These are phyloP conservation scores for Keiferia lycopersicella DNA, from an alignment of 2,888 invertebrate genomes.

Conservation along the genomic window DNA sequence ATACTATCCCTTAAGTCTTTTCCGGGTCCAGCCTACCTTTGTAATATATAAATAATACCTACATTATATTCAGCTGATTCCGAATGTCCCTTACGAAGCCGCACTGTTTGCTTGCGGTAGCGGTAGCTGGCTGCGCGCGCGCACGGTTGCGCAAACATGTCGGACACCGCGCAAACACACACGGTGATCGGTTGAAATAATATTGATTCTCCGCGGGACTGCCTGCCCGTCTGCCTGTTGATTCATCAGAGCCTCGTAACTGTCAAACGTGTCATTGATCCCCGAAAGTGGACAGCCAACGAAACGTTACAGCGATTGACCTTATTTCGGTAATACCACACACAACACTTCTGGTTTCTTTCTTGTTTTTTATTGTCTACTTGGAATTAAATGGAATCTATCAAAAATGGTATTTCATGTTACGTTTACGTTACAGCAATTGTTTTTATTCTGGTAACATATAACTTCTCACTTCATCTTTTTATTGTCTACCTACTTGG, in stretches of 20 bases:
- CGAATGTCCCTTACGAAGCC: background rate
- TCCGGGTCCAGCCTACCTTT: too few species aligned
- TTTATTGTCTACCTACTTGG: too few species aligned
- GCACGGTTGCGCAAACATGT: constrained; percentile 74
- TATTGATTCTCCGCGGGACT: constrained; percentile 67
- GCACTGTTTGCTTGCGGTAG: background rate
- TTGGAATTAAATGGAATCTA: too few species aligned
- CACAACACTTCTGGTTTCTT: too few species aligned
- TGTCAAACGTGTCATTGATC: constrained; percentile 31
- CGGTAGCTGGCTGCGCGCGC: constrained; percentile 35
- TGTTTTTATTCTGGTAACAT: too few species aligned
- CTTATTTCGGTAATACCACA: too few species aligned
- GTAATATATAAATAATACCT: too few species aligned
- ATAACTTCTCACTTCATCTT: too few species aligned
- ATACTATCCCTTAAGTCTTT: too few species aligned
- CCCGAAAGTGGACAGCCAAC: background rate
- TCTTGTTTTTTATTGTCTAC: background rate
- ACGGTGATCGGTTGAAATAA: constrained; percentile 75
- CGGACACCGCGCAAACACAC: constrained; percentile 66
- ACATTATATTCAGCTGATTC: background rate
- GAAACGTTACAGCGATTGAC: too few species aligned
- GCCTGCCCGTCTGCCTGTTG: constrained; percentile 37
- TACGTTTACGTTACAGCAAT: too few species aligned
- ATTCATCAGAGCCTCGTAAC: constrained; percentile 37
- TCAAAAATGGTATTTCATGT: too few species aligned